Evolutionary conservation across 1,140 invertebrate genomes (phyloP).

Genomic region (Eurosta solidaginis): DNA sequence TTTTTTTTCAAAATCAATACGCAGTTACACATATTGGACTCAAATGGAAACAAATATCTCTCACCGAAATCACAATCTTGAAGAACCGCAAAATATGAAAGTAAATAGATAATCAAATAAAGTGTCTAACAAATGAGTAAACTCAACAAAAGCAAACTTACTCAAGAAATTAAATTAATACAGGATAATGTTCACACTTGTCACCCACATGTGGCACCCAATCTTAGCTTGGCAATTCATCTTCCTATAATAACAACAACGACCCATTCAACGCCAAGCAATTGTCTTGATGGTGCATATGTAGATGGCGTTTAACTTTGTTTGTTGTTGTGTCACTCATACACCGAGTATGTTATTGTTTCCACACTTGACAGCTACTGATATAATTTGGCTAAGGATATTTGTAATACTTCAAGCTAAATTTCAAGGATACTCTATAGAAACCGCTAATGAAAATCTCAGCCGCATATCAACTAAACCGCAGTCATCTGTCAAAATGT

Average conservation of each 20-base stretch:
- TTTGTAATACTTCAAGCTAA: not conserved
- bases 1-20: too few species aligned
- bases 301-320: not conserved
- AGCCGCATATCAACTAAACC: not conserved
- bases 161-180: slow-evolving; percentile 23
- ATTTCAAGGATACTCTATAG: not conserved
- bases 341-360: not conserved
- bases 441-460: slow-evolving; percentile 16
- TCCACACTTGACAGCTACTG: not conserved
- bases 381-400: not conserved
- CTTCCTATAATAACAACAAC: not conserved
- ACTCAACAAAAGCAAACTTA: not conserved
- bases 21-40: too few species aligned
- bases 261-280: not conserved
- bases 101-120: not conserved
- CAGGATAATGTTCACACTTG: slow-evolving; percentile 19
- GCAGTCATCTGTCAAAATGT: slow-evolving; percentile 10
- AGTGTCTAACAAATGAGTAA: not conserved
- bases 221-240: slow-evolving; percentile 1
- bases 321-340: slow-evolving; percentile 7
- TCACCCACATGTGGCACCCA: not conserved
- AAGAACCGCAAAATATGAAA: not conserved
- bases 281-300: not conserved
- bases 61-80: too few species aligned
- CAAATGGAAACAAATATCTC: too few species aligned